Evolutionary conservation across 2,888 invertebrate genomes (phyloP), one percentile per base, ranked within the genome.

Genomic region (Sesamia inferens): DNA sequence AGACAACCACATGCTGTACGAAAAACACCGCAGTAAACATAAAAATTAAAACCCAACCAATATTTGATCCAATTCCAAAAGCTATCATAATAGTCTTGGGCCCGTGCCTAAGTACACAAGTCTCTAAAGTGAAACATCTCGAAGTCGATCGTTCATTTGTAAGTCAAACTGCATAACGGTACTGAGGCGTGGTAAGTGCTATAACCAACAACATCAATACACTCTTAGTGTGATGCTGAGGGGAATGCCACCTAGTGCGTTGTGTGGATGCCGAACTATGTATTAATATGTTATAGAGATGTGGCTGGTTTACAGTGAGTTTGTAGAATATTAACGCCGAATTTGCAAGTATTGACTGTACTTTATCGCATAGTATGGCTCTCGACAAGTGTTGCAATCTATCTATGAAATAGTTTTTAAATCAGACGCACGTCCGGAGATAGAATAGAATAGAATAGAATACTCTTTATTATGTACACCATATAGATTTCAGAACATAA

Each of bases 81-180:
- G 73, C 71, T 71, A 82, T 85, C 79, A 78, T 84, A 82, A 86
- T 79, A 81, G 70, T 79, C 79, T 85, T 76, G 76, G 70, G 73
- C 78, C 71, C 71, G 65, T 81, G 85, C 81, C 81, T 87, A 78
- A 74, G 84, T 79, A 87, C 76, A 85, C 76, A 81, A 75, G 57
- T 62, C 65, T 81, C 78, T 79, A 85, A 91, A 94, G 92, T 93
- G 93, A 93, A 93, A 94, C 91, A 91, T 93, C 93, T 93, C 91
- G 90, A 91, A 93, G 93, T 92, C 91, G 91, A 90, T 88, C 85
- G 87, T 85, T 83, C 93, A 92, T 93, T 93, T 93, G 93, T 93
- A 90, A 93, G 92, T 92, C 92, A 93, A 93, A 93, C 92, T 91
- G 90, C 88, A 91, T 94, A 94, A 93, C 94, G 93, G 94, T 87